Percentiles rank a stretch among this genome's conserved stretches.
Evolutionary conservation across 2,888 invertebrate genomes (phyloP).

Genomic region (Drosophila falleni): DNA sequence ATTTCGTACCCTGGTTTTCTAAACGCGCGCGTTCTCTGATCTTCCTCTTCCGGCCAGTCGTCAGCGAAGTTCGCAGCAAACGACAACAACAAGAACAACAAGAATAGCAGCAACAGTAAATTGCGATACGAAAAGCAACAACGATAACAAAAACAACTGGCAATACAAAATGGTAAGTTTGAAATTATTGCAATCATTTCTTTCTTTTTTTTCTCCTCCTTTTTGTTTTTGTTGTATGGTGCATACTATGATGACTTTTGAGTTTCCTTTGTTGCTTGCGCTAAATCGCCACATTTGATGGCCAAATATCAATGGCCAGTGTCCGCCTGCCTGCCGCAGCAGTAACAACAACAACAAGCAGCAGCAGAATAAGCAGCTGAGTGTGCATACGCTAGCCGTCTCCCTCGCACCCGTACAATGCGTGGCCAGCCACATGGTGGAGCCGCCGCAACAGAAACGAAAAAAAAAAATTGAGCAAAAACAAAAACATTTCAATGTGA

Average conservation of each 20-base stretch:
- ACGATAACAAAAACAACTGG: conserved; percentile 21
- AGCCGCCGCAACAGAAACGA: neutral
- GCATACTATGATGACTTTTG: conserved; percentile 44
- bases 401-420: conserved; percentile 41
- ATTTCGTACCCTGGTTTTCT: conserved; percentile 21
- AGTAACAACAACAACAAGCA: neutral
- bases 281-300: conserved; percentile 48
- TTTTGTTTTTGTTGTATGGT: conserved; percentile 1
- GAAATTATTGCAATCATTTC: conserved; percentile 8
- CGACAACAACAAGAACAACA: conserved; percentile 11
- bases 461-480: conserved; percentile 36
- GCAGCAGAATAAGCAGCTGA: conserved; percentile 49
- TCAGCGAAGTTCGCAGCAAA: conserved; percentile 24
- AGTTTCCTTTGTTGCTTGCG: conserved; percentile 46
- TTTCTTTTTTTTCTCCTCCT: conserved; percentile 7
- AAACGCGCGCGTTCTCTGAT: conserved; percentile 53
- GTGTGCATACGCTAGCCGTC: conserved; percentile 45
- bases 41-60: conserved; percentile 51
- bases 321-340: conserved; percentile 9
- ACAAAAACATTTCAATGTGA: conserved; percentile 48
- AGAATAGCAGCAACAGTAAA: conserved; percentile 17
- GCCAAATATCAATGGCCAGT: conserved; percentile 54
- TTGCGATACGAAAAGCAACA: conserved; percentile 29
- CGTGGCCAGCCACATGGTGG: conserved; percentile 58
- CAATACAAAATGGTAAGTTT: conserved; percentile 53